A percentile compares a stretch with the other conserved stretches of the same genome.
These are phyloP conservation scores for Nomada goodeniana DNA, from an alignment of 2,888 invertebrate species.

Conservation along the genomic window DNA sequence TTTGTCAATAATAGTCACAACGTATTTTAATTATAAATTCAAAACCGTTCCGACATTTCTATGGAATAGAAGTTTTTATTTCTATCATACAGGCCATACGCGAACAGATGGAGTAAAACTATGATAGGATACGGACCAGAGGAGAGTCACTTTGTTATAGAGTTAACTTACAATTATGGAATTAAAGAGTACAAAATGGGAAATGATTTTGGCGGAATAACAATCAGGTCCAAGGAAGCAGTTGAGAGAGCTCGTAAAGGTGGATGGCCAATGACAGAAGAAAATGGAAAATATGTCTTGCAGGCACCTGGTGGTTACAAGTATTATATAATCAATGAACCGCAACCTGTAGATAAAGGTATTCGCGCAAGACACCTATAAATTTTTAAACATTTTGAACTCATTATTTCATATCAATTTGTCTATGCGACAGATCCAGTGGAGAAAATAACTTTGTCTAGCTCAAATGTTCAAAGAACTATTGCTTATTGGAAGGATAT, in stretches of 20 bases:
- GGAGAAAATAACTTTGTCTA: conserved; percentile 91
- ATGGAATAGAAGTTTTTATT: not conserved
- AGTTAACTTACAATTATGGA: conserved; percentile 99
- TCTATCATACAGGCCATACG: conserved; percentile 92
- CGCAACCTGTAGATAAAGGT: conserved; percentile 89
- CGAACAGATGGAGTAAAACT: conserved; percentile 99
- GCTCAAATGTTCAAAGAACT: conserved; percentile 91
- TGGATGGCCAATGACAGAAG: conserved; percentile 90
- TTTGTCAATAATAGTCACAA: not conserved
- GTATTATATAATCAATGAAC: conserved; percentile 91
- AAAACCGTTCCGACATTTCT: not conserved
- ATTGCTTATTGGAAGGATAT: conserved; percentile 94
- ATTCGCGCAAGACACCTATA: conserved; percentile 41
- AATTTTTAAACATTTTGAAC: not conserved
- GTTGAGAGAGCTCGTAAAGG: conserved; percentile 89
- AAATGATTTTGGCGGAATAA: conserved; percentile 96
- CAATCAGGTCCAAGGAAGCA: conserved; percentile 91
- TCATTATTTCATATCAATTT: conserved; percentile 26
- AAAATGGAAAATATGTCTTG: conserved; percentile 87
- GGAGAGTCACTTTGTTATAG: conserved; percentile 96
- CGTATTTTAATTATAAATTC: too few relatives aligned
- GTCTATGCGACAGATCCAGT: conserved; percentile 89
- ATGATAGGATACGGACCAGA: conserved; percentile 99
- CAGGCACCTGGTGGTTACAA: conserved; percentile 97
- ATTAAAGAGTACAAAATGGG: conserved; percentile 94